phyloP scores from a whole-genome alignment of 2,888 invertebrate genomes.

The Tiliacea citrago region DNA sequence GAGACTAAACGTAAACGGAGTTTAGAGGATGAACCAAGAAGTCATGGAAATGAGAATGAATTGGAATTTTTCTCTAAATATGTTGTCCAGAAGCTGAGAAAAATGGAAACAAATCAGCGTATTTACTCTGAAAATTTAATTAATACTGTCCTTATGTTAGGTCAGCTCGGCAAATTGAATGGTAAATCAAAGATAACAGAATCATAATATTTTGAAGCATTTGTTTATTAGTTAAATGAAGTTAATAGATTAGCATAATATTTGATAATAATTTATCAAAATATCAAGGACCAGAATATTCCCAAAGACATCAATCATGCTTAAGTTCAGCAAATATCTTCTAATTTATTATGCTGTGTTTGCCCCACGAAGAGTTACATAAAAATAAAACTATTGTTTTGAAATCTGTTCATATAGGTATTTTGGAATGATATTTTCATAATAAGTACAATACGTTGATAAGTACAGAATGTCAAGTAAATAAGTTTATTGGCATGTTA shows the following conservation, averaged over 20 bases:
- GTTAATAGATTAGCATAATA: constrained; percentile 59
- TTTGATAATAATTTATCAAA: constrained; percentile 60
- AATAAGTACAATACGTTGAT: constrained; percentile 45
- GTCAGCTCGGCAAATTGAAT: constrained; percentile 85
- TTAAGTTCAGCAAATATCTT: constrained; percentile 30
- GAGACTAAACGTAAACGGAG: constrained; percentile 78
- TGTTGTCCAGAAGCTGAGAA: constrained; percentile 86
- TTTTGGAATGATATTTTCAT: constrained; percentile 15
- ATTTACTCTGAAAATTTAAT: constrained; percentile 89
- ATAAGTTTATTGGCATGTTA: constrained; percentile 2
- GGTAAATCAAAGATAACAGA: constrained; percentile 86
- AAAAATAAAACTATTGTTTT: constrained; percentile 23
- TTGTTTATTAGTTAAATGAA: constrained; percentile 61
- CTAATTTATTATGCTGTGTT: constrained; percentile 41
- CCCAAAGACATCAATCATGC: constrained; percentile 45
- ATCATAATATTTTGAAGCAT: constrained; percentile 64
- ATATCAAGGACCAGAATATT: constrained; percentile 49
- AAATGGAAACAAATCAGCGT: constrained; percentile 88
- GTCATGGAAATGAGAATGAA: constrained; percentile 82
- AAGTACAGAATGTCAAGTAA: constrained; percentile 33
- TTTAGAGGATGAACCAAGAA: constrained; percentile 72
- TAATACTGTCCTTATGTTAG: constrained; percentile 88
- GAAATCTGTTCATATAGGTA: constrained; percentile 15
- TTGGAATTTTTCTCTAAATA: constrained; percentile 88
- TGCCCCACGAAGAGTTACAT: constrained; percentile 8